These are phyloP conservation scores for Euproctis similis DNA, from an alignment of 2,888 invertebrate species.

Conservation along the genomic window DNA sequence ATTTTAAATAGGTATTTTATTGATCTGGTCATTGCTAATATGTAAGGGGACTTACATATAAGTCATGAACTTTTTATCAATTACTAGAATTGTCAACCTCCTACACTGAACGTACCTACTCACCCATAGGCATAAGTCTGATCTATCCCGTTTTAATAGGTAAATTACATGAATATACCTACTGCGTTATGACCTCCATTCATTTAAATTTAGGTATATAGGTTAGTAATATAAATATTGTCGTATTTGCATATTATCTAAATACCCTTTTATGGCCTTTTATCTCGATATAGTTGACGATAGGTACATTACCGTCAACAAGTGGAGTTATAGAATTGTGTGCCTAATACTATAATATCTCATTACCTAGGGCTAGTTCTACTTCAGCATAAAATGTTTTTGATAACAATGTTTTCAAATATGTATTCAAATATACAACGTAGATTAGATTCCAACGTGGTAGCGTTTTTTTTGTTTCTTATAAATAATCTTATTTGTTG, in stretches of 20 bases:
- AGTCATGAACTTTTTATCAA: slow-evolving; percentile 1
- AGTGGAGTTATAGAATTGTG: no score
- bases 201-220: not conserved
- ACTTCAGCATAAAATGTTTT: no score
- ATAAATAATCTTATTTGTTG: no score
- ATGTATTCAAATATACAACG: no score
- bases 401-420: no score
- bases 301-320: not conserved
- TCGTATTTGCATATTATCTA: not conserved
- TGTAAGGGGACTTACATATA: not conserved
- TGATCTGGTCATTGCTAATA: no score
- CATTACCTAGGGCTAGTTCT: no score
- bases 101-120: not conserved
- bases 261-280: not conserved
- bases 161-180: not conserved
- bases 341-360: no score
- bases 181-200: not conserved
- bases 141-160: not conserved
- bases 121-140: not conserved
- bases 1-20: no score
- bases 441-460: no score
- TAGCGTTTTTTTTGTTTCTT: no score
- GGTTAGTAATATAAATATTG: not conserved
- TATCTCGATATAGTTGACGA: not conserved
- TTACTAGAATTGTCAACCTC: not conserved